Conservation (phyloP, 2,888 invertebrate genomes). For the Rhynchonema sp. region DNA sequence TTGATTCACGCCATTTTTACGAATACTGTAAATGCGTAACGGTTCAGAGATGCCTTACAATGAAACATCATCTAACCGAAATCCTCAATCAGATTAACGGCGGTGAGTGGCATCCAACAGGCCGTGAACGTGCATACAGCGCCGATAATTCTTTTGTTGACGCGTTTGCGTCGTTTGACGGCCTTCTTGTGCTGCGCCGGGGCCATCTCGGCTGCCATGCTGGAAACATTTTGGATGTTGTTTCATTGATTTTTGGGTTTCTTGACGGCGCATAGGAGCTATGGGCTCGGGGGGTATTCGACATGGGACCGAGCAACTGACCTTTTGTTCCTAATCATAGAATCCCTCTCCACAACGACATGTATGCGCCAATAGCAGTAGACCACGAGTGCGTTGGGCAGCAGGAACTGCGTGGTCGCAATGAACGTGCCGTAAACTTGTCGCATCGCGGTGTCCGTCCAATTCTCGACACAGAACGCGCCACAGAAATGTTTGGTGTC, state of each 20-base stretch:
- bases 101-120: not conserved
- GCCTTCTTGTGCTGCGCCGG: not conserved
- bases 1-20: too few species aligned
- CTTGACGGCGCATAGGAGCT: not conserved
- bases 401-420: not conserved
- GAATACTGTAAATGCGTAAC: too few species aligned
- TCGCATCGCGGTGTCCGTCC: not conserved
- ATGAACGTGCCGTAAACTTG: not conserved
- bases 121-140: not conserved
- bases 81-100: not conserved
- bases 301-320: too few species aligned
- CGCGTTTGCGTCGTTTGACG: not conserved
- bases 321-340: not conserved
- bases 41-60: too few species aligned
- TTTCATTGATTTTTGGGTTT: too few species aligned
- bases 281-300: too few species aligned
- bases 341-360: slow-evolving; percentile 12
- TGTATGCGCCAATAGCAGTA: slow-evolving; percentile 25
- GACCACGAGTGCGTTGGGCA: slow-evolving; percentile 15
- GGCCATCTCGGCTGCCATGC: too few species aligned
- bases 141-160: slow-evolving; percentile 15
- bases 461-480: not conserved
- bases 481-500: slow-evolving; percentile 25
- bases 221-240: too few species aligned
- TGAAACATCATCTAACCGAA: not conserved